Base-by-base conservation (phyloP, 1,140 invertebrate species). In the Brachionus rotundiformis region DNA sequence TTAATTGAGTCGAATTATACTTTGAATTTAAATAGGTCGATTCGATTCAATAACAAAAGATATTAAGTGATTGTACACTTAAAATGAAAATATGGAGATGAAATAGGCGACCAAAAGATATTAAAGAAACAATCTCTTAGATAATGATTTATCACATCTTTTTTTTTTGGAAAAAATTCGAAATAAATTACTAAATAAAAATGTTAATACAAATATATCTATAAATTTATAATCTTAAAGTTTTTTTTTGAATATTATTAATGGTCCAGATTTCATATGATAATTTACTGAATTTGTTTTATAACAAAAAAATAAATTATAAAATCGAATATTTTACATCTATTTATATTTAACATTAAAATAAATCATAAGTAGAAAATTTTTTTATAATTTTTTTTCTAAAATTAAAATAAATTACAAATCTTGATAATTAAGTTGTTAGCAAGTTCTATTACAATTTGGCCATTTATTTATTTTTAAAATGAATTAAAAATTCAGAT, bases 321-420 rank as follows among this genome's bases (percentile, higher is more conserved):
- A 54, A 54, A 54, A 54, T 54, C 47, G 47, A 54, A 54, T 54
- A 54, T 54, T 54, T 54, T 54, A 54, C 47, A 54, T 54, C 47
- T 54, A 54, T 54, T 54, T 54, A 54, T 54, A 54, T 54, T 54
- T 54, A 19, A 54, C 47, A 54, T 54, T 54, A 54, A 54, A 54
- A 54, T 54, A 19, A 54, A 54, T 54, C 19, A 54, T 54, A 54
- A 54, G 23, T 54, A 54, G 47, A 54, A 54, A 49, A 19, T 54
- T 54, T 54, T 54, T 54, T 54, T 54, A 19, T 19, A 19, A 54
- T 19, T 54, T 54, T 54, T 54, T 54, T 54, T 54, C 19, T 19
- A 54, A 54, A 54, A 54, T 54, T 54, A 54, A 54, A 54, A 54
- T 54, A 54, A 54, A 54, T 54, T 54, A 54, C 47, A 54, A 54